Base-by-base conservation (phyloP, 2,888 invertebrate genomes). In the Cetonia aurata region DNA sequence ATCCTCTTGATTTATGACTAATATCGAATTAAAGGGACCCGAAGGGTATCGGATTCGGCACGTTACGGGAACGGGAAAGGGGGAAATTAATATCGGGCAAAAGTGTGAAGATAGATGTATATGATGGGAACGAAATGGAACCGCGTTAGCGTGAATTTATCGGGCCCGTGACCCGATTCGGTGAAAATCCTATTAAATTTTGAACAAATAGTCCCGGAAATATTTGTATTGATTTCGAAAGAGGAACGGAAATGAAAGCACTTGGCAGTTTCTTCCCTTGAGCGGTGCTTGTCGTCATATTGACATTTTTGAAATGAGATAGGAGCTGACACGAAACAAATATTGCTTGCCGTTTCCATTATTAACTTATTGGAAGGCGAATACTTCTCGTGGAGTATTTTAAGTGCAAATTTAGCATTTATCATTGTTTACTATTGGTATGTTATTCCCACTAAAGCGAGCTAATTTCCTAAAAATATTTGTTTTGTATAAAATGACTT, bases 1-100 rank as follows among this genome's bases (percentile, higher is more conserved):
- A 70, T 44, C 44, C 55, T 17, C 67, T 59, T 71, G 69, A 71
- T 71, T 71, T 68, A 71, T 71, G 56, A 48, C 55, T 62, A 37
- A 50, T 69, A 50, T 65, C 57, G 60, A 71, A 60, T 71, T 71
- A 71, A 67, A 62, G 65, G 68, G 56, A 56, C 62, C 10, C 31
- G 69, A 55, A 60, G 69, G 60, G 53, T 67, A 46, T 67, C 53
- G 62, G 52, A 65, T 50, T 65, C 62, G 37, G 52, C 50, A 48
- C 62, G 37, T 25, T 17, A 55, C 19, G 25, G 17, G 41, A 15
- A 44, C 33, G 48, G 31, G 42, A 31, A 44, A 12, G n/a, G 31
- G 55, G 19, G 55, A 44, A 67, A 50, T 65, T 65, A 65, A 50
- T 65, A 50, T 37, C 17, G 50, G 50, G 17, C 37, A 65, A 65